Conservation (phyloP, 2,113 vertebrate genomes). For the Callorhinus ursinus region DNA sequence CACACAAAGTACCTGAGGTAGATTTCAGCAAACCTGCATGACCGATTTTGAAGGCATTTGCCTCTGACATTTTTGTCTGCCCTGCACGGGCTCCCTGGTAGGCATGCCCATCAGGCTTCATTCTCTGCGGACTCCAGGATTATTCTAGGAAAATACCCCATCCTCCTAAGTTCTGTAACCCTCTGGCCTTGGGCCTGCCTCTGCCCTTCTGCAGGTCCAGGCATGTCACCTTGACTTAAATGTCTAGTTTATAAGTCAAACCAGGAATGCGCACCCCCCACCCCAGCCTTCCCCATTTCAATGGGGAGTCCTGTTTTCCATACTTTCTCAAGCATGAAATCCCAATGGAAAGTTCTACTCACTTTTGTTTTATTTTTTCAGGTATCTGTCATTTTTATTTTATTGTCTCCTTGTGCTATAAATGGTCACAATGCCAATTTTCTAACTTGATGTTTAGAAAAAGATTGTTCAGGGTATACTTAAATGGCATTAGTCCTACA, state of each 20-base stretch:
- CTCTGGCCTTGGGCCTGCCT: background rate
- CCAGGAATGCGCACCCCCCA: background rate
- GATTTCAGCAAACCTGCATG: background rate
- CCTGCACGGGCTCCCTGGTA: accelerated
- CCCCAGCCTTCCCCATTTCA: accelerated
- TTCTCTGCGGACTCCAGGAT: background rate
- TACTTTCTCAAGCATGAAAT: no score
- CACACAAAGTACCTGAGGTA: background rate
- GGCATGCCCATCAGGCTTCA: background rate
- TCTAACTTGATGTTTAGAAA: background rate
- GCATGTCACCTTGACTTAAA: background rate
- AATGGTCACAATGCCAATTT: background rate
- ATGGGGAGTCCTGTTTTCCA: accelerated
- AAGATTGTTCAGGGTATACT: background rate
- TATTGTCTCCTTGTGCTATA: background rate
- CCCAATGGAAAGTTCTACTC: background rate
- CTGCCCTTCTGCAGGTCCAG: background rate
- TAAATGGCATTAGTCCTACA: background rate
- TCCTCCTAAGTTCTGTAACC: no score
- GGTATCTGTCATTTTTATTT: background rate
- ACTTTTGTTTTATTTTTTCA: background rate
- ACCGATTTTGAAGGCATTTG: background rate
- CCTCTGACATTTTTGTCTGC: background rate
- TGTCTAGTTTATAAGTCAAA: background rate
- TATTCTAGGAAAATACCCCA: accelerated